A percentile compares a stretch with the other conserved stretches of the same genome.
These are phyloP conservation scores for Hydractinia symbiolongicarpus DNA, from an alignment of 30 jellyfish, hydroid and myxozoan genomes.

Conservation along the genomic window DNA sequence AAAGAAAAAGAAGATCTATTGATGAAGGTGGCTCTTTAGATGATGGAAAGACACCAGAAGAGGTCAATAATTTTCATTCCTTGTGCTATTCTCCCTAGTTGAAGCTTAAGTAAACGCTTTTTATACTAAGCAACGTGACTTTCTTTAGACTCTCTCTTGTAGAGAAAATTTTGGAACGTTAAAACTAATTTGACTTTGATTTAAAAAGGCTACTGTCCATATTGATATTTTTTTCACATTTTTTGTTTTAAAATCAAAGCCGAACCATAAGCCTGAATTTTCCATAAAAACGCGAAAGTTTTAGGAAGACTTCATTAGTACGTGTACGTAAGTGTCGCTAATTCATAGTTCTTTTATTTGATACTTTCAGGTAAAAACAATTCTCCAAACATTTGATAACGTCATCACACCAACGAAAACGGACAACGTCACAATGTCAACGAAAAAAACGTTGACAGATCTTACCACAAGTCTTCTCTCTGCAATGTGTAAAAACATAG, in stretches of 20 bases:
- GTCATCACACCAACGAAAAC: slow-evolving; percentile 33
- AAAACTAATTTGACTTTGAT: no score
- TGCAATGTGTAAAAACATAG: slow-evolving; percentile 53
- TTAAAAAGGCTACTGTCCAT: no score
- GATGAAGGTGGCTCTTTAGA: slow-evolving; percentile 14
- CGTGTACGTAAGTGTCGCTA: no score
- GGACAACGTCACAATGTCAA: slow-evolving; percentile 42
- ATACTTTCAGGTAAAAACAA: slow-evolving; percentile 38
- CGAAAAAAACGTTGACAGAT: slow-evolving; percentile 48
- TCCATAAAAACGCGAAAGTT: no score
- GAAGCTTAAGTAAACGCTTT: background rate
- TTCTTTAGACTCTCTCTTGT: no score
- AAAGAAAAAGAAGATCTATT: slow-evolving; percentile 34
- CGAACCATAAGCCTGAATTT: background rate
- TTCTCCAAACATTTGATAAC: slow-evolving; percentile 43
- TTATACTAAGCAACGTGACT: no score
- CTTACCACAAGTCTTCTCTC: slow-evolving; percentile 28
- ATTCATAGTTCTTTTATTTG: background rate
- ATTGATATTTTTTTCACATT: no score
- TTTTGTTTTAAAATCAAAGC: no score
- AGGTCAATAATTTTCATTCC: slow-evolving; percentile 21
- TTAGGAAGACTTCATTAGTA: no score
- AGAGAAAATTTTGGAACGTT: no score
- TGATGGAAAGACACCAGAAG: slow-evolving; percentile 46
- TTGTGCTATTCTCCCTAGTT: background rate